Evolutionary conservation across 64 coral and sea anemone species (phyloP), one percentile per base, ranked within the genome.

Genomic region (Trachythela sp.): DNA sequence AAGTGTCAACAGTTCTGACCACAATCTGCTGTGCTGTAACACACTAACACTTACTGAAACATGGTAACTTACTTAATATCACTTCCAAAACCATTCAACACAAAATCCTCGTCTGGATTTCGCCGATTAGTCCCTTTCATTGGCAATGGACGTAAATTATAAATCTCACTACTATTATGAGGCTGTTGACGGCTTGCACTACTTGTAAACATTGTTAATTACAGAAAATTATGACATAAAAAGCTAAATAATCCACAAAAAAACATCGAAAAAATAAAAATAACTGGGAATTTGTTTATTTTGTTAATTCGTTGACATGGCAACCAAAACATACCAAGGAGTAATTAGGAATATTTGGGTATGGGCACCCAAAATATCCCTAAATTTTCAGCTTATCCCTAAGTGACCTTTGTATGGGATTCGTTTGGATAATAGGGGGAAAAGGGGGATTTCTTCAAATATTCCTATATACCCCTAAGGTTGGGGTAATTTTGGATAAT

Each of bases 31-130:
- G n/a, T n/a, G n/a, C n/a, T n/a, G n/a, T n/a, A n/a, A n/a, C n/a
- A n/a, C n/a, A n/a, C 11, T 45, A 45, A n/a, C 59, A 68, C 18
- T 6, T 31, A n/a, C 20, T 68, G n/a, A n/a, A n/a, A n/a, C n/a
- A n/a, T 68, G 5, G 59, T 14, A 31, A 68, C 75, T 80, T 80
- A 37, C 75, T 80, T 35, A n/a, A 64, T 64, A 64, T 20, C 26
- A 26, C 56, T 64, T 20, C 24, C 24, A 64, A 2, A 64, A 64
- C 75, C 75, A 35, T 39, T 80, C 75, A 80, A 39, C 30, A 80
- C 75, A 80, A 80, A 80, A 80, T 80, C 8, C 33, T 80, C 75
- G 33, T 80, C 75, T 4, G 75, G 75, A 37, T 80, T 80, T 35
- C 75, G 75, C 35, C 37, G 31, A 37, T 30, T 80, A 34, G 75